phyloP scores from a whole-genome alignment of 1,140 invertebrate species.

The Nephotettix cincticeps region DNA sequence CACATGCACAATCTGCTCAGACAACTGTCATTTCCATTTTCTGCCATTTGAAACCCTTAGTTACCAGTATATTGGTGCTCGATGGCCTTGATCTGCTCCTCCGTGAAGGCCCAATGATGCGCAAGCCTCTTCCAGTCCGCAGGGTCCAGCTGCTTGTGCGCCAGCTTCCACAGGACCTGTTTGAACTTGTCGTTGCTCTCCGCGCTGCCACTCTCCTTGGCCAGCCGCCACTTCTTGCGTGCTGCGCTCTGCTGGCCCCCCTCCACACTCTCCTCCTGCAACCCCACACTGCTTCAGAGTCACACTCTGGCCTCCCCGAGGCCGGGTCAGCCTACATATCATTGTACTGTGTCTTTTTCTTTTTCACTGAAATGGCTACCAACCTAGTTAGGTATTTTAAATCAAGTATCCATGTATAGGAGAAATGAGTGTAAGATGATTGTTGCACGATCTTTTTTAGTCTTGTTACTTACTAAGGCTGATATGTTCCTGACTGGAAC shows the following conservation, averaged over 20 bases:
- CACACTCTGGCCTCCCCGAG: background rate
- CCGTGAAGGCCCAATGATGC: slow-evolving; percentile 67
- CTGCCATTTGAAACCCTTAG: too few relatives aligned
- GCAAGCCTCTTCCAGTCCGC: slow-evolving; percentile 72
- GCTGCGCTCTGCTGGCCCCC: slow-evolving; percentile 30
- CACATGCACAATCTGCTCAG: too few relatives aligned
- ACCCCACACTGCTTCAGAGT: background rate
- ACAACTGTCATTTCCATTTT: too few relatives aligned
- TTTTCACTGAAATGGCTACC: too few relatives aligned
- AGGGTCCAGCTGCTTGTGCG: slow-evolving; percentile 64
- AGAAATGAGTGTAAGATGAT: too few relatives aligned
- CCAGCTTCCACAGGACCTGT: slow-evolving; percentile 58
- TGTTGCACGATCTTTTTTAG: too few relatives aligned
- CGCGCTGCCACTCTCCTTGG: slow-evolving; percentile 1
- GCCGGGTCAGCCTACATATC: background rate
- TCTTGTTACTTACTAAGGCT: too few relatives aligned
- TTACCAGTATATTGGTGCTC: slow-evolving; percentile 76
- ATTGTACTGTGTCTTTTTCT: too few relatives aligned
- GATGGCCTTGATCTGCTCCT: slow-evolving; percentile 70
- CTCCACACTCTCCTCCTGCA: slow-evolving; percentile 42
- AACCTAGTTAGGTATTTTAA: too few relatives aligned
- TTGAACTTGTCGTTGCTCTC: slow-evolving; percentile 8
- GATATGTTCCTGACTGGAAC: too few relatives aligned
- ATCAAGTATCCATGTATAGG: too few relatives aligned
- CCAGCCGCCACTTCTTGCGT: slow-evolving; percentile 44